phyloP scores from a whole-genome alignment of 2,113 vertebrate genomes.

The Bubo blakistoni region DNA sequence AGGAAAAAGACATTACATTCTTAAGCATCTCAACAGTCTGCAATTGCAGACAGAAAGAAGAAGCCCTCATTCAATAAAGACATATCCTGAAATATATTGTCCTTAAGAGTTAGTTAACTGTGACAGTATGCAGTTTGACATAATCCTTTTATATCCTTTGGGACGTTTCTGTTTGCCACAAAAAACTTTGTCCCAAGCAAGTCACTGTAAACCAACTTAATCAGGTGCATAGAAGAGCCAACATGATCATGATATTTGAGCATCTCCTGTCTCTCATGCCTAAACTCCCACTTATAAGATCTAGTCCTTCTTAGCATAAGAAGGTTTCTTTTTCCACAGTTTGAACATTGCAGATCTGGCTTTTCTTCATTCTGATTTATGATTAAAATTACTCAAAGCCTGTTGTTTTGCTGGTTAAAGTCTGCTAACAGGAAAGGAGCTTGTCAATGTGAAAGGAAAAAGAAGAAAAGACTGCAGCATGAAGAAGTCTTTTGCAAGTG shows the following conservation, averaged over 20 bases:
- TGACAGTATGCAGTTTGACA: not conserved
- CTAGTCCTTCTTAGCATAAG: not conserved
- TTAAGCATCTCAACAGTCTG: not conserved
- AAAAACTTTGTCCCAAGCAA: not conserved
- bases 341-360: not conserved
- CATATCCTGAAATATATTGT: not conserved
- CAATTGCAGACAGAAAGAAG: not conserved
- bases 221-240: not conserved
- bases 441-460: not conserved
- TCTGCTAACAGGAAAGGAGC: not conserved
- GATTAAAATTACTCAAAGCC: not conserved
- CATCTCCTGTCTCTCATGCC: not conserved
- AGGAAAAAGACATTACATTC: not conserved
- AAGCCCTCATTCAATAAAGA: not conserved
- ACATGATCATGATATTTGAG: not conserved
- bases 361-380: not conserved
- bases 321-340: not conserved
- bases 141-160: not conserved
- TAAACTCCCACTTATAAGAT: not conserved
- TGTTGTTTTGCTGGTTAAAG: not conserved
- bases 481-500: not conserved
- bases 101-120: not conserved
- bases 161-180: not conserved
- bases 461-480: not conserved
- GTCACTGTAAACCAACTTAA: not conserved